Evolutionary conservation across 2,113 vertebrate species (phyloP).

Genomic region (Capra hircus): DNA sequence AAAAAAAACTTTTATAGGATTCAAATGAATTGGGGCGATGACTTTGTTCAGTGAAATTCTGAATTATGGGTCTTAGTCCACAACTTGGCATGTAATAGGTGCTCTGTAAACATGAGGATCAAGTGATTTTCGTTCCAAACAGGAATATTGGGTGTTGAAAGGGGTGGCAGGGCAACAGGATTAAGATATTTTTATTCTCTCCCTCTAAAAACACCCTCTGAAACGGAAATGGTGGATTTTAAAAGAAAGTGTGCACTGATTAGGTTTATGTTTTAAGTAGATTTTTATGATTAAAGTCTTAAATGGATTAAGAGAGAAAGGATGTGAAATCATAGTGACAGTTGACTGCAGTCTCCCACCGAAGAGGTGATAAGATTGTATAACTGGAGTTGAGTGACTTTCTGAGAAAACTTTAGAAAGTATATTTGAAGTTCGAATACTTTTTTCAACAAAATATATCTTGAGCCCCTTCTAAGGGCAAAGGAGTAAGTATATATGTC

Average conservation of each 20-base stretch:
- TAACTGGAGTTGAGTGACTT: background rate
- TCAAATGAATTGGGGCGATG: background rate
- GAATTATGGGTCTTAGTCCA: background rate
- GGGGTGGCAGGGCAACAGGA: background rate
- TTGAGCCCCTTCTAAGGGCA: background rate
- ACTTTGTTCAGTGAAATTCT: background rate
- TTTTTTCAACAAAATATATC: background rate
- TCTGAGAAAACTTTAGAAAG: background rate
- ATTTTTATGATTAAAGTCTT: background rate
- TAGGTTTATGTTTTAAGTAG: background rate
- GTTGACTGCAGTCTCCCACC: background rate
- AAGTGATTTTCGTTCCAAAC: background rate
- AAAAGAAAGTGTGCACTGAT: background rate
- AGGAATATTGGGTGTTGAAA: too few species aligned
- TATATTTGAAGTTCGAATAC: background rate
- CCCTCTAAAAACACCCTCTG: background rate
- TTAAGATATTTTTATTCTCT: background rate
- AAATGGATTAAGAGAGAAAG: background rate
- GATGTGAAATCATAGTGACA: background rate
- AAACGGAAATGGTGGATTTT: background rate
- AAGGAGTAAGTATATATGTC: background rate
- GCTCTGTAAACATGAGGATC: background rate
- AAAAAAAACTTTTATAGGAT: background rate
- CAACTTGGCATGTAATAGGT: background rate
- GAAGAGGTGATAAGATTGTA: background rate